Evolutionary conservation across 2,113 vertebrate species (phyloP), one percentile per base, ranked within the genome.

Genomic region (Nyctibius bracteatus): DNA sequence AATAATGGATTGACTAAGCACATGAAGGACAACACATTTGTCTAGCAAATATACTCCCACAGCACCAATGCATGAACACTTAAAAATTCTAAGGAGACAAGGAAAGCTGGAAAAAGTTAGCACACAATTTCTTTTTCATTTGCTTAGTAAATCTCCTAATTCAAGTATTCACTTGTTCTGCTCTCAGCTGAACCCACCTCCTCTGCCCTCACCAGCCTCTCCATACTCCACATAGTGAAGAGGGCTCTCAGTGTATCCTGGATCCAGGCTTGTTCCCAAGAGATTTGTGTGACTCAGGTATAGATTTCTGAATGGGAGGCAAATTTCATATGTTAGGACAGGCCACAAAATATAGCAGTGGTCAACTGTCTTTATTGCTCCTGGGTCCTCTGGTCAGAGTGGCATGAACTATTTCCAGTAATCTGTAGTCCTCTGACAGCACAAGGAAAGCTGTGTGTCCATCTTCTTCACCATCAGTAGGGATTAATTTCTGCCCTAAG

Each of bases 271-370:
- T 86, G 95, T 19, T 92, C 89, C 83, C 68, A 28, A 88, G 80
- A 92, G 77, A 87, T 95, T 95, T 92, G 39, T 92, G 2, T 93
- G 88, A 88, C 46, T 94, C 95, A 90, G 88, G 88, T 93, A 95
- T 82, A 92, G 79, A 92, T 90, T 96, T 95, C 95, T 94, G 88
- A 95, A 96, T 79, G 75, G 79, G 79, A 94, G 88, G 86, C 82
- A 94, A 95, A 94, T 92, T 92, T 73, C 83, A 78, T 92, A 86
- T 73, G 67, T 97, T 94, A 97, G 91, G 92, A 94, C 80, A 92
- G 83, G 72, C 94, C 86, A 94, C 93, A 89, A 95, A 73, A 67
- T 41, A 63, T 10, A 86, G 59, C 43, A 78, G 91, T 77, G 88
- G 92, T 94, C 93, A 74, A 11, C 92, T 86, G 91, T 84, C 88